Conservation (phyloP, 1,140 invertebrate genomes). For the Calosoma granatense region DNA sequence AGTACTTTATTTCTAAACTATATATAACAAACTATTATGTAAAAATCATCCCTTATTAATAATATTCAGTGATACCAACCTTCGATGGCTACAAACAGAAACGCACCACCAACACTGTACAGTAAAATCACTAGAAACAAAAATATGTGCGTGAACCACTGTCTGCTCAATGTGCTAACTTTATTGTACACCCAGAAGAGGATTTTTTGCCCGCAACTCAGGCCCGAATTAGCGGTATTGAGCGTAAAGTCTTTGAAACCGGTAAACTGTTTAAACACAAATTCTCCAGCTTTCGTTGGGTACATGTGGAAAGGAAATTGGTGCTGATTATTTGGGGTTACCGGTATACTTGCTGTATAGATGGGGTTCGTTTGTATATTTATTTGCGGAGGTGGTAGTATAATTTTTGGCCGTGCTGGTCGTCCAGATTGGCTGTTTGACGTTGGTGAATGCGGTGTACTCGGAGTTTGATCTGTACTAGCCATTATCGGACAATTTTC, state of each 20-base stretch:
- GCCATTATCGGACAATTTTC: not conserved
- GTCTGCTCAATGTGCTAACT: conserved; percentile 61
- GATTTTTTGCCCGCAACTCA: conserved; percentile 71
- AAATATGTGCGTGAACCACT: conserved; percentile 84
- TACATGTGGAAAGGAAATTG: conserved; percentile 39
- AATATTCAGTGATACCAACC: conserved; percentile 36
- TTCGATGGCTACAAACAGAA: conserved; percentile 65
- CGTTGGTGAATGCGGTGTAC: not conserved
- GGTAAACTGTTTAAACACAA: conserved; percentile 63
- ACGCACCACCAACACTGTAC: conserved; percentile 68
- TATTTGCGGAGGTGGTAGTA: not conserved
- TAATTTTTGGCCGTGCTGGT: not conserved
- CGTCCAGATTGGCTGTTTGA: not conserved
- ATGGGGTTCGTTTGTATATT: not conserved
- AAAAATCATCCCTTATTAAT: not conserved
- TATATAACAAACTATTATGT: no score
- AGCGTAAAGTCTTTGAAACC: conserved; percentile 66
- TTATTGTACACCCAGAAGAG: conserved; percentile 71
- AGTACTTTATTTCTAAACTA: no score
- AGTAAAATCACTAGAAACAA: conserved; percentile 62
- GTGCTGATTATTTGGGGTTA: not conserved
- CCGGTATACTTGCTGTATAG: not conserved
- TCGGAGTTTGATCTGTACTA: not conserved
- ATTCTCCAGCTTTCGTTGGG: conserved; percentile 55
- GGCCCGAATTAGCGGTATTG: conserved; percentile 58